Conservation (phyloP, 1,140 invertebrate species). For the Panagrolaimus sp. region DNA sequence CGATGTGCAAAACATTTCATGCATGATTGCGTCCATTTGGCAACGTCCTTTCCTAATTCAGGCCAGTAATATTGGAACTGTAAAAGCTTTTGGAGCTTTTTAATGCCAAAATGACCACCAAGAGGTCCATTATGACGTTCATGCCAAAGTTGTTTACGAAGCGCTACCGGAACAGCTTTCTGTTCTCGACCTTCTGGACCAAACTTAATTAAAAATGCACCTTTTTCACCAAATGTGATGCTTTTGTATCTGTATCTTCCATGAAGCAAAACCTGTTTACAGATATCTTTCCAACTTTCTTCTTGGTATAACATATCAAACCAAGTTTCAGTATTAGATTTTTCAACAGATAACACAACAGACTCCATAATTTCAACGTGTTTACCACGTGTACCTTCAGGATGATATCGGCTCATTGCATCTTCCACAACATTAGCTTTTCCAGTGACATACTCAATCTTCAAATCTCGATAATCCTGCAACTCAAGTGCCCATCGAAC, state of each 20-base stretch:
- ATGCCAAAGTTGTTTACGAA: not conserved
- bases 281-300: too few relatives aligned
- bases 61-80: not conserved
- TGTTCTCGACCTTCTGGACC: not conserved
- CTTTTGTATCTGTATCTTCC: too few relatives aligned
- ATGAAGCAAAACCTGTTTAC: too few relatives aligned
- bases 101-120: not conserved
- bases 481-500: not conserved
- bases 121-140: not conserved
- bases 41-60: not conserved
- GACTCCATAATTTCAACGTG: not conserved
- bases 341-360: not conserved
- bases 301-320: not conserved
- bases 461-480: not conserved
- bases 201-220: not conserved
- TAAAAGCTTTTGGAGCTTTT: not conserved
- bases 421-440: conserved; percentile 14
- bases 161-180: not conserved
- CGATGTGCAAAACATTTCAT: not conserved
- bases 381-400: not conserved
- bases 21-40: not conserved
- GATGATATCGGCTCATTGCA: conserved; percentile 14
- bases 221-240: not conserved
- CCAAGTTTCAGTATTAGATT: not conserved
- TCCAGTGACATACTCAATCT: conserved; percentile 16